Evolutionary conservation across 2,113 vertebrate genomes (phyloP).

Genomic region (Rostratula benghalensis): DNA sequence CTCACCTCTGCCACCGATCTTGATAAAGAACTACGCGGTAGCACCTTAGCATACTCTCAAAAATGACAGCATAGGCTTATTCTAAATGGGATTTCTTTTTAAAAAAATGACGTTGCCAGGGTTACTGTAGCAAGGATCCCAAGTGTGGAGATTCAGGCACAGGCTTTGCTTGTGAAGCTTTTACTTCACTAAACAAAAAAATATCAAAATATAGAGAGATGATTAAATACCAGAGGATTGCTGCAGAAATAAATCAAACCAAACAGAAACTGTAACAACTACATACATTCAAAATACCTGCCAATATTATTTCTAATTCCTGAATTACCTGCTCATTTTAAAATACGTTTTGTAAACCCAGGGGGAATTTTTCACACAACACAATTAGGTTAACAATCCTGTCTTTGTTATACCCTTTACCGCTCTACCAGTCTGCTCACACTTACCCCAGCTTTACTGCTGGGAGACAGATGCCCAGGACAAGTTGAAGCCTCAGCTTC

Average conservation of each 20-base stretch:
- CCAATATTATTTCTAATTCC: not conserved
- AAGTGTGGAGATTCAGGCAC: not conserved
- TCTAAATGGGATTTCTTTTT: not conserved
- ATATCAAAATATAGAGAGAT: not conserved
- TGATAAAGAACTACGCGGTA: not conserved
- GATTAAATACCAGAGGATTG: not conserved
- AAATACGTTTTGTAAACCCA: not conserved
- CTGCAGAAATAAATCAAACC: not conserved
- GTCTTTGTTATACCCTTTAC: not conserved
- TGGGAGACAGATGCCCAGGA: not conserved
- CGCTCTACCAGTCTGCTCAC: not conserved
- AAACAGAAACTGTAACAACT: not conserved
- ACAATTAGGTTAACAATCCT: not conserved
- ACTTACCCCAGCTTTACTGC: not conserved
- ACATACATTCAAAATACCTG: not conserved
- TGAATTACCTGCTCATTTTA: not conserved
- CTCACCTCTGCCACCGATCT: not conserved
- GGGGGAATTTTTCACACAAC: not conserved
- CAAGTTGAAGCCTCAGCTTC: not conserved
- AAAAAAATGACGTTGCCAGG: not conserved
- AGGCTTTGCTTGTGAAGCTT: not conserved
- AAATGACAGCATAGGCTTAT: not conserved
- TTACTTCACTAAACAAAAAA: constrained; percentile 10
- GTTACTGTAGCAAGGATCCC: not conserved
- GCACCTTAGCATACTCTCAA: not conserved